Conservation (phyloP, 1,140 invertebrate species). For the Leptinotarsa defecta region DNA sequence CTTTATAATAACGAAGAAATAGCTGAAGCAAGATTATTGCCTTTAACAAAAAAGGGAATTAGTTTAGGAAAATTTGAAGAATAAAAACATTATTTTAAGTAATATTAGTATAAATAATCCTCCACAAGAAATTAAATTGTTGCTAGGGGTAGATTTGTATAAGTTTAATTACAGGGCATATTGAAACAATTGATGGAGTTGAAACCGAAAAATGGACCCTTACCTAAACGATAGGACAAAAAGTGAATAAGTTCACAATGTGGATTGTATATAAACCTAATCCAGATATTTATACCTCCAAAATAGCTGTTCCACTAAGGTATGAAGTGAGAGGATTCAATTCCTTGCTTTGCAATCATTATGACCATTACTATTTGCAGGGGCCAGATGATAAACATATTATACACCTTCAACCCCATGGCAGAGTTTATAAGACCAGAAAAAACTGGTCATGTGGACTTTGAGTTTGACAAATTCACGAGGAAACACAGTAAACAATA, state of each 20-base stretch:
- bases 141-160: too few species aligned
- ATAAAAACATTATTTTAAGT: too few species aligned
- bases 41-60: too few species aligned
- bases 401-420: slow-evolving; percentile 82
- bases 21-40: too few species aligned
- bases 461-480: slow-evolving; percentile 80
- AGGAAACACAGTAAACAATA: slow-evolving; percentile 76
- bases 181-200: slow-evolving; percentile 67
- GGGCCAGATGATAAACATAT: slow-evolving; percentile 79
- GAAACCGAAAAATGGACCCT: slow-evolving; percentile 77
- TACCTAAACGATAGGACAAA: slow-evolving; percentile 70
- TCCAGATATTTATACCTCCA: slow-evolving; percentile 47
- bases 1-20: too few species aligned
- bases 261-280: slow-evolving; percentile 76
- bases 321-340: slow-evolving; percentile 96
- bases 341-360: slow-evolving; percentile 89
- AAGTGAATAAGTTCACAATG: slow-evolving; percentile 85
- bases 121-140: too few species aligned
- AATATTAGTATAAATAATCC: too few species aligned
- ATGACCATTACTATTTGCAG: slow-evolving; percentile 91
- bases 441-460: slow-evolving; percentile 73
- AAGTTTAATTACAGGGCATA: too few species aligned
- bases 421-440: slow-evolving; percentile 81
- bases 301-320: slow-evolving; percentile 60
- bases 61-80: too few species aligned